Evolutionary conservation across 92 coral and sea anemone species (phyloP).

Genomic region (Siderastrea siderea): DNA sequence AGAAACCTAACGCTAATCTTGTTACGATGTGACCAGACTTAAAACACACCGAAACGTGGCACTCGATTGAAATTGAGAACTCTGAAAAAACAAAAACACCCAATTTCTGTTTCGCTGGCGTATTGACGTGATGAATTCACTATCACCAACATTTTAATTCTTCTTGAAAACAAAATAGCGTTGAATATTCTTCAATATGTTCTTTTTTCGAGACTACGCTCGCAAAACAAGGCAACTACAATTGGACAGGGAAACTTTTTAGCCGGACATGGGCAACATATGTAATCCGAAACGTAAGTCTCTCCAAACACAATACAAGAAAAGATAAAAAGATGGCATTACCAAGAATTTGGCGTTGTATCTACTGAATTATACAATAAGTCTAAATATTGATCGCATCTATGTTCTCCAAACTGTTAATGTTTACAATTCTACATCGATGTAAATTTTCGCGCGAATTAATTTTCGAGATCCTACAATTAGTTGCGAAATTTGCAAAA

Average conservation of each 20-base stretch:
- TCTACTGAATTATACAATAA: background rate
- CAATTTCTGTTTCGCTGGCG: background rate
- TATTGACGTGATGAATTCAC: background rate
- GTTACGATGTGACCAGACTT: background rate
- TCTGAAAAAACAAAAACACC: background rate
- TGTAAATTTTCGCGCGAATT: background rate
- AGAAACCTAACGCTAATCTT: conserved; percentile 4
- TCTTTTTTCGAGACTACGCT: background rate
- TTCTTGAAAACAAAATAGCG: background rate
- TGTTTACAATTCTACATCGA: background rate
- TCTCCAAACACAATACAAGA: background rate
- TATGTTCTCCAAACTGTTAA: background rate
- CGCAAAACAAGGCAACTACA: no score
- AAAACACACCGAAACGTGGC: background rate
- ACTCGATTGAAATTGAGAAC: background rate
- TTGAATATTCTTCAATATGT: background rate
- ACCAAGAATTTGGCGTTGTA: background rate
- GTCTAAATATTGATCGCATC: background rate
- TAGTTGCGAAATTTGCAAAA: background rate
- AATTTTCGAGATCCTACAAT: background rate
- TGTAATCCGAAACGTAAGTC: background rate
- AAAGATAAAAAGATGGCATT: background rate
- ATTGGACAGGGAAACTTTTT: background rate
- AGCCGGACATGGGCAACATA: background rate
- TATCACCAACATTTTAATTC: no score